Evolutionary conservation across 2,113 vertebrate species (phyloP), one percentile per base, ranked within the genome.

Genomic region (Pyrgilauda ruficollis): DNA sequence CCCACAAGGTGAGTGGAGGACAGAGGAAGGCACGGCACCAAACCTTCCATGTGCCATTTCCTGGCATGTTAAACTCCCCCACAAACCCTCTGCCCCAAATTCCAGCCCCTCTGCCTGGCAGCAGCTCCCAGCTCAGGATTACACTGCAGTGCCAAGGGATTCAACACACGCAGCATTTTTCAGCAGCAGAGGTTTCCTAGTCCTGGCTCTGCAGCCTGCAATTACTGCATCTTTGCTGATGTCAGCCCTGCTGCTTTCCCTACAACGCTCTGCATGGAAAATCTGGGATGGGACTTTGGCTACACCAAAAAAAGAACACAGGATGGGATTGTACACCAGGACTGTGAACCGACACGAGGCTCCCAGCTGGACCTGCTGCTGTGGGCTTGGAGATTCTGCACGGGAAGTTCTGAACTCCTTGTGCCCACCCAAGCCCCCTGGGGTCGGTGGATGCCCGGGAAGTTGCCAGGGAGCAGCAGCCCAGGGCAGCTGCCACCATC

Each of bases 271-370:
- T 6, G 13, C 66, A 12, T 20, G 59, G 43, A 41, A 64, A 43
- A 81, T 22, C 3, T 9, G 41, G 72, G 55, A 41, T 6, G 11
- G 21, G 15, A n/a, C 58, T 44, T 35, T 0, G 9, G 52, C 73
- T 18, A 7, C 63, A 41, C 39, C 28, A 26, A 22, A 24, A 46
- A 43, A 47, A 58, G 23, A 15, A 8, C 28, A 3, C 0, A 1
- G 46, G 49, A 39, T 0, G 3, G 39, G 44, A 61, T 0, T 7
- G 59, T 3, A 6, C 11, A 2, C 2, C 3, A 33, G 13, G 53
- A 10, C 15, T 3, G 3, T 18, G 37, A 63, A 15, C 49, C 44
- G 70, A 21, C 66, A 30, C 9, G 0, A 31, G 33, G 33, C 10
- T 46, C 72, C 8, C 61, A 53, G 6, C 43, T 22, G 43, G 56